Evolutionary conservation across 2,113 vertebrate species (phyloP).

Genomic region (Holacanthus passer): DNA sequence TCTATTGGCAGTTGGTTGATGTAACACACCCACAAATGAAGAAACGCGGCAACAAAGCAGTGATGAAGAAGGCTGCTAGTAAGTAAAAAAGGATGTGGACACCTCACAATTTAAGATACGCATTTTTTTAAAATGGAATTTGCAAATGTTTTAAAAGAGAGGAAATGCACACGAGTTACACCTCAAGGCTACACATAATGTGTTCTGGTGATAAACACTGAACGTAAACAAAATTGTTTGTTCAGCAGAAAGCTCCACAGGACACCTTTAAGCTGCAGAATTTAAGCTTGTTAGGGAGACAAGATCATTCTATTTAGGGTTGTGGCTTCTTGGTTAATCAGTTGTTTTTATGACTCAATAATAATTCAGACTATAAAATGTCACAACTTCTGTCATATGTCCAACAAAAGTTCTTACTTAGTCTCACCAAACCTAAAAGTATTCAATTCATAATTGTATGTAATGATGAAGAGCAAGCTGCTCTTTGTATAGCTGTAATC

Average conservation of each 20-base stretch:
- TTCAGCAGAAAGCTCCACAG: no score
- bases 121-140: no score
- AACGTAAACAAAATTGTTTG: background rate
- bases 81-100: background rate
- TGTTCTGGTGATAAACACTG: background rate
- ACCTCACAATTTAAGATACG: no score
- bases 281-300: background rate
- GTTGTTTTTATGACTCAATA: background rate
- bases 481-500: background rate
- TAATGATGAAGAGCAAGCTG: background rate
- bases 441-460: background rate
- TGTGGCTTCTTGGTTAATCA: background rate
- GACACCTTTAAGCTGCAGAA: background rate
- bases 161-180: background rate
- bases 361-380: background rate
- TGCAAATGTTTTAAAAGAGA: background rate
- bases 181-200: background rate
- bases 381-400: background rate
- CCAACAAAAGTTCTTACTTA: background rate
- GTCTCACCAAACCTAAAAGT: background rate
- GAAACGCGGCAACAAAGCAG: background rate
- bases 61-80: background rate
- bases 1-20: background rate
- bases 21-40: background rate
- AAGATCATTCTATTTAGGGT: no score